A percentile compares a stretch with the other conserved stretches of the same genome.
phyloP scores from a whole-genome alignment of 2,888 invertebrate genomes.

The Trissoscelio sp. region DNA sequence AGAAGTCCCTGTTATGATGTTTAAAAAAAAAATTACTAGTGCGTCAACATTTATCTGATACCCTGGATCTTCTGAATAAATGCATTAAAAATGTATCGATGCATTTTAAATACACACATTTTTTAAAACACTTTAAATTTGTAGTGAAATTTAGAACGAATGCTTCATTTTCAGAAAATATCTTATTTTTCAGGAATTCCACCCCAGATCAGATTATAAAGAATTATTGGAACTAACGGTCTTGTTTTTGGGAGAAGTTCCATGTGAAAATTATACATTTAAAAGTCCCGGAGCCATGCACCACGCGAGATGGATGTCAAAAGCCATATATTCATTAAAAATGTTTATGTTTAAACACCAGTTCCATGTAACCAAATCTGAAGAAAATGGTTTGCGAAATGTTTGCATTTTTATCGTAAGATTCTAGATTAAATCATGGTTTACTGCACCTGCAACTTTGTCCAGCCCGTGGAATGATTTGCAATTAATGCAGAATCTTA shows the following conservation, averaged over 20 bases:
- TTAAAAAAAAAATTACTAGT: no score
- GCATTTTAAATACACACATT: neutral
- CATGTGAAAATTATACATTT: constrained; percentile 19
- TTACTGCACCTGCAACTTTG: neutral
- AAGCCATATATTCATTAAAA: constrained; percentile 12
- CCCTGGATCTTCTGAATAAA: no score
- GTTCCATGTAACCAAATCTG: neutral
- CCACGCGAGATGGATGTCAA: constrained; percentile 29
- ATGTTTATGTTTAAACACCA: constrained; percentile 19
- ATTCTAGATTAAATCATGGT: constrained; percentile 16
- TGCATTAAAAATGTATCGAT: neutral
- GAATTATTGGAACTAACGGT: constrained; percentile 24
- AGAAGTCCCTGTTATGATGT: neutral
- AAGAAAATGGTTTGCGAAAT: neutral
- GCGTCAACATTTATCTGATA: no score
- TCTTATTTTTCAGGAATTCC: constrained; percentile 1
- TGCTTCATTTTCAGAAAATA: neutral
- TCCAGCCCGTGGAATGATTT: constrained; percentile 29
- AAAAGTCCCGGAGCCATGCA: constrained; percentile 26
- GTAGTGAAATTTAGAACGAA: neutral
- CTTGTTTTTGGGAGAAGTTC: constrained; percentile 17
- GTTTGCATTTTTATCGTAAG: constrained; percentile 10
- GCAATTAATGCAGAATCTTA: neutral
- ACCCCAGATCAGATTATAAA: constrained; percentile 17
- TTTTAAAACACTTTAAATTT: no score